Percentiles rank a stretch among this genome's conserved stretches.
phyloP scores from a whole-genome alignment of 1,140 invertebrate genomes.

The Drosophila melanica region DNA sequence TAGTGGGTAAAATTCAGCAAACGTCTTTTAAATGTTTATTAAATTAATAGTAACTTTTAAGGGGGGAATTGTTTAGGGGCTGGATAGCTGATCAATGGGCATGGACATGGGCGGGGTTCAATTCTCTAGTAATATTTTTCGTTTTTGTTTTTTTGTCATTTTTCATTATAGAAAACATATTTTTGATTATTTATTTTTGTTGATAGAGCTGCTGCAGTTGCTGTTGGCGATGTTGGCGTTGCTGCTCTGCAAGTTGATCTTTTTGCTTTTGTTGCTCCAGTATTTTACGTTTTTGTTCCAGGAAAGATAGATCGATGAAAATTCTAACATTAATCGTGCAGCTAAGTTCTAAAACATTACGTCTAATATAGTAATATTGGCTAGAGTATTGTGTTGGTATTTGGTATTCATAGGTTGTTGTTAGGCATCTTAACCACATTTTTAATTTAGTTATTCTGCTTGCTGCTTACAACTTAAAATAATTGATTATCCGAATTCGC shows the following conservation, averaged over 20 bases:
- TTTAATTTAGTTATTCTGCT: neutral
- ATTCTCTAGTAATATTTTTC: constrained; percentile 51
- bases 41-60: constrained; percentile 52
- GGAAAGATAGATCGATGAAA: constrained; percentile 91
- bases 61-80: constrained; percentile 4
- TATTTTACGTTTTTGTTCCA: constrained; percentile 90
- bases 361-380: constrained; percentile 51
- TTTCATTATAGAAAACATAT: constrained; percentile 8
- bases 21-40: constrained; percentile 52
- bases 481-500: constrained; percentile 1
- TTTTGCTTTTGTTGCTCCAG: constrained; percentile 85
- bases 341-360: constrained; percentile 75
- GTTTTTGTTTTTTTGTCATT: constrained; percentile 46
- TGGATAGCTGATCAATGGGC: constrained; percentile 20
- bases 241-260: constrained; percentile 81
- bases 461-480: constrained; percentile 25
- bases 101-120: constrained; percentile 4
- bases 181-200: constrained; percentile 69
- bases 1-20: constrained; percentile 58
- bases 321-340: constrained; percentile 86
- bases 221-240: constrained; percentile 76
- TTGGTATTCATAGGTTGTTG: constrained; percentile 11
- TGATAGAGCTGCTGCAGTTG: constrained; percentile 79
- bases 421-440: constrained; percentile 39
- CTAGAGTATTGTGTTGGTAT: constrained; percentile 41